Conservation (phyloP, 1,140 invertebrate genomes). For the Bombus huntii region DNA sequence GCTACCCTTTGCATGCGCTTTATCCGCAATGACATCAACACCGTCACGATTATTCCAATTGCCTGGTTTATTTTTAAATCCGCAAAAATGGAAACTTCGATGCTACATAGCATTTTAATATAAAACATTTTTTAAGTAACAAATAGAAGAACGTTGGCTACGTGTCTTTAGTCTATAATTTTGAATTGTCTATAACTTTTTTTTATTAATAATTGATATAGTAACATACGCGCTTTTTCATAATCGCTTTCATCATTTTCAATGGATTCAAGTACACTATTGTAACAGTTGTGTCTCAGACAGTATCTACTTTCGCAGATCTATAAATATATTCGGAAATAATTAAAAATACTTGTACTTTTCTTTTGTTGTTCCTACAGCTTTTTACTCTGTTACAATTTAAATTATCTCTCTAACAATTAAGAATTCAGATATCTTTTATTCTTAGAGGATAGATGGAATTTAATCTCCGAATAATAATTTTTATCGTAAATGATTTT, state of each 20-base stretch:
- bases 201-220: too few relatives aligned
- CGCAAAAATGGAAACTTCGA: neutral
- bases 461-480: neutral
- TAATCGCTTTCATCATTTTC: too few relatives aligned
- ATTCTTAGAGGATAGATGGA: neutral
- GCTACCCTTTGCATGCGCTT: slow-evolving; percentile 32
- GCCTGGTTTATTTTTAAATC: neutral
- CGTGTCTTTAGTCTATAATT: neutral
- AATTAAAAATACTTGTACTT: too few relatives aligned
- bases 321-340: neutral
- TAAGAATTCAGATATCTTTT: neutral
- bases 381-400: too few relatives aligned
- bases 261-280: too few relatives aligned
- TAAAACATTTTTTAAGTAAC: neutral
- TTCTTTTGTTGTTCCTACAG: too few relatives aligned
- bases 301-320: neutral
- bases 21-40: slow-evolving; percentile 38
- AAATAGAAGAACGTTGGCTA: neutral
- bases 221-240: too few relatives aligned
- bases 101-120: too few relatives aligned
- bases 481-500: neutral
- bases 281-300: neutral
- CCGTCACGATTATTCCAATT: slow-evolving; percentile 17
- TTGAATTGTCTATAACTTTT: neutral
- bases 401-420: neutral